These are phyloP conservation scores for Augochlorella aurata DNA, from an alignment of 2,888 invertebrate genomes.

Conservation along the genomic window DNA sequence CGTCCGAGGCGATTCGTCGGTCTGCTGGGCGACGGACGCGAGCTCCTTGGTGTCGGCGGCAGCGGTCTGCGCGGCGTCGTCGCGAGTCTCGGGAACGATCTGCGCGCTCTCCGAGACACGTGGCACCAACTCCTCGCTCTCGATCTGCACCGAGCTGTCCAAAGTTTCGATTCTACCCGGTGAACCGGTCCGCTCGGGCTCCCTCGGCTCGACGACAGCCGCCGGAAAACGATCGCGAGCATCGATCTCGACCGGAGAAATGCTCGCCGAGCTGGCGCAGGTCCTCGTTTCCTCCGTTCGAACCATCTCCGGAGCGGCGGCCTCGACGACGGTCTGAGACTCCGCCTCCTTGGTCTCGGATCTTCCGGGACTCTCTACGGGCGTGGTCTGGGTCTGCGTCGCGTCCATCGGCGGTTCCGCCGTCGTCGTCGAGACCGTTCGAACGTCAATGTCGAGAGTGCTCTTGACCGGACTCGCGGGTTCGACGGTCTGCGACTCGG, in stretches of 20 bases:
- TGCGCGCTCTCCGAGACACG: constrained; percentile 78
- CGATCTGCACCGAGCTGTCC: constrained; percentile 74
- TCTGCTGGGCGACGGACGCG: constrained; percentile 45
- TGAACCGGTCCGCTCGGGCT: constrained; percentile 73
- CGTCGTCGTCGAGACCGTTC: constrained; percentile 70
- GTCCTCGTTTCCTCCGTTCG: constrained; percentile 43
- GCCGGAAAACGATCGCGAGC: constrained; percentile 59
- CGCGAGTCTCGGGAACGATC: constrained; percentile 72
- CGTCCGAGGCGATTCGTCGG: constrained; percentile 1
- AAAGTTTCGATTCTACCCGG: constrained; percentile 69
- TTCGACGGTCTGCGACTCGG: constrained; percentile 57
- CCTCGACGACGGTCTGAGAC: constrained; percentile 42
- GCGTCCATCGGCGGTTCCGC: constrained; percentile 65
- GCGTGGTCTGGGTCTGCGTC: constrained; percentile 75
- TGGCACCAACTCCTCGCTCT: constrained; percentile 68
- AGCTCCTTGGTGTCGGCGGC: constrained; percentile 8
- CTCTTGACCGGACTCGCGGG: constrained; percentile 55
- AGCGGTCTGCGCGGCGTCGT: constrained; percentile 70
- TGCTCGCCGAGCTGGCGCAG: constrained; percentile 72
- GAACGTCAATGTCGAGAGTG: no score
- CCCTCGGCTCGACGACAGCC: constrained; percentile 75
- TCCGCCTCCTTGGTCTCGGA: constrained; percentile 61
- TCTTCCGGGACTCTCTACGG: constrained; percentile 63
- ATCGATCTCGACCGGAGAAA: constrained; percentile 50
- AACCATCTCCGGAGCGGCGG: no score